Evolutionary conservation across 2,888 invertebrate species (phyloP), one percentile per base, ranked within the genome.

Genomic region (Amphiduros pacificus): DNA sequence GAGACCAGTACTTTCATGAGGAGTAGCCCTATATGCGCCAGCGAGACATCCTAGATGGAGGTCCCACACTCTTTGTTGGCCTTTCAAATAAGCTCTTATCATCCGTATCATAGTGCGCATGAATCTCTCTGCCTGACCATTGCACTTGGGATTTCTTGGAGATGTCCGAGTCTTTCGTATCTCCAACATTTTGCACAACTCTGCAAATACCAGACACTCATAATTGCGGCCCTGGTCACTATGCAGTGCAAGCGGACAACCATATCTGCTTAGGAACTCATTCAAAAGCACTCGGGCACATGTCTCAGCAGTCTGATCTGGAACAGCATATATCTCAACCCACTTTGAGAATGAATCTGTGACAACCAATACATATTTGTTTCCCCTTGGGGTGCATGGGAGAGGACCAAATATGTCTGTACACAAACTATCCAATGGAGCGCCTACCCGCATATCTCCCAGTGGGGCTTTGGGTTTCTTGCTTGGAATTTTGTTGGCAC

Each of bases 51-150:
- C 51, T 5, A 68, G 48, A 22, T 64, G 29, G 5, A 61, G n/a
- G 49, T 69, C 67, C 69, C 66, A 66, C 14, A 64, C 61, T n/a
- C 22, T 24, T 26, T 62, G 62, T 5, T 62, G 62, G 0, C 36
- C 60, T 1, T 20, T 9, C 1, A 65, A 14, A 36, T 66, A 68
- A 20, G 63, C 55, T 44, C 40, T 61, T 3, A 68, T 61, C 64
- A 66, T 65, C 11, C 51, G 29, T 1, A 64, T 5, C 4, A 68
- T 50, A 11, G 64, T 63, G 2, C 61, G 28, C 31, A 65, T 68
- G 41, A 64, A 64, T 27, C 68, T 55, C 32, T 68, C 66, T 0
- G 27, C 17, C 40, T 63, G 60, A 1, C 68, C 63, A 54, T 66
- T 68, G 26, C 64, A 29, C 22, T 55, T 55, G 1, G 68, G 68